Base-by-base conservation (phyloP, 2,888 invertebrate species). In the Coenonympha arcania region DNA sequence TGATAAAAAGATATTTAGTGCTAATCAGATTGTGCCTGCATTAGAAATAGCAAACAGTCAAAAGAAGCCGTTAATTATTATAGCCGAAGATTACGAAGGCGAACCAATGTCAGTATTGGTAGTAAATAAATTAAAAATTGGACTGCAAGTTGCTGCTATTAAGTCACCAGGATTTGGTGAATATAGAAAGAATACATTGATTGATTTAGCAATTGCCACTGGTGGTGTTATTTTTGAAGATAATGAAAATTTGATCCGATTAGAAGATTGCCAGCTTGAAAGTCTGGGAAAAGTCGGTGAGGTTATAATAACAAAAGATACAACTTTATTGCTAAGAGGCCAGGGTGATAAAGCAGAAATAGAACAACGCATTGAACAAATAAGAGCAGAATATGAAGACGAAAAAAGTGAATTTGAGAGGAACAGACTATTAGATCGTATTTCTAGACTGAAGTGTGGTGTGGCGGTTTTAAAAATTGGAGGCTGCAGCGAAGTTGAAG, bases 151-250 rank as follows among this genome's bases (percentile, higher is more conserved):
- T 4, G 95, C 92, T 54, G 98, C 97, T 30, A 95, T 98, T 0
- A 98, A 98, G 73, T 95, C 97, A 4, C 98, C 98, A 49, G 97
- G 97, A 6, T 98, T 97, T 79, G 98, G 97, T 47, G 96, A 98
- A 67, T 95, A 95, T 70, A 89, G 97, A 53, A 97, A 95, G 80
- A 92, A 93, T 52, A 92, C 93, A 0, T 83, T 98, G 15, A 90
- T 92, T 61, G 98, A 98, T 70, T 95, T 98, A 91, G 96, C 97
- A 6, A 90, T 95, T 63, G 90, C 96, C 19, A 93, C 96, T 0
- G 98, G 98, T 28, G 97, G 94, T 34, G 91, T 94, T 61, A 92
- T 98, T 4, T 97, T 98, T 77, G 96, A 96, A 54, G 97, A 98
- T 74, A 96, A 98, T 63, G 92, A 92, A 2, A 94, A 94, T 76